phyloP scores from a whole-genome alignment of 2,113 vertebrate species.

The Raja brachyura region DNA sequence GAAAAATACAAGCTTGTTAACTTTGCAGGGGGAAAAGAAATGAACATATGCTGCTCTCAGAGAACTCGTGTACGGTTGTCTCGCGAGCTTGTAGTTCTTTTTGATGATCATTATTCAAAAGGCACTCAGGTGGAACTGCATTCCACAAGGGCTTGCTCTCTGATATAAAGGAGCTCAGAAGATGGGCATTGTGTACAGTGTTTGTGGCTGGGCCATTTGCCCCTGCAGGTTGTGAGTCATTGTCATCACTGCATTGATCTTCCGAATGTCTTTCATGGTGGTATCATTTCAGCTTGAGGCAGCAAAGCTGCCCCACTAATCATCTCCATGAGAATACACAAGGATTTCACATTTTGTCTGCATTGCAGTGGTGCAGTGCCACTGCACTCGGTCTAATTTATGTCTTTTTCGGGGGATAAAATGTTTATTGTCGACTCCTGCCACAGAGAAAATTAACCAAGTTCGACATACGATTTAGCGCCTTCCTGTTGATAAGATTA shows the following conservation, averaged over 20 bases:
- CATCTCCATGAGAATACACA: constrained; percentile 16
- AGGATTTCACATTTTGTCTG: constrained; percentile 29
- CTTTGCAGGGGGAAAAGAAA: constrained; percentile 21
- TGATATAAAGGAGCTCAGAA: constrained; percentile 17
- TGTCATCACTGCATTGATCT: constrained; percentile 30
- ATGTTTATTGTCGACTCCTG: not conserved
- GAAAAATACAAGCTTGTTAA: constrained; percentile 20
- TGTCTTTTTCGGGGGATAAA: not conserved
- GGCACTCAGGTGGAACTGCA: constrained; percentile 32
- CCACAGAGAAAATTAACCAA: not conserved
- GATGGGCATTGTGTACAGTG: constrained; percentile 23
- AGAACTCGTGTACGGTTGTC: constrained; percentile 16
- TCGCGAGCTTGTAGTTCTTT: constrained; percentile 2
- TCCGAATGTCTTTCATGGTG: not conserved
- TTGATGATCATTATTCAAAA: constrained; percentile 29
- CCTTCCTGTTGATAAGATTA: not conserved
- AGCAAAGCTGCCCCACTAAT: constrained; percentile 13
- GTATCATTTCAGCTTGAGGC: constrained; percentile 24
- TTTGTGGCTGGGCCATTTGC: not conserved
- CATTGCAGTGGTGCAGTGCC: constrained; percentile 27
- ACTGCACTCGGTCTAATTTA: not conserved
- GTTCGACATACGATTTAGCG: not conserved
- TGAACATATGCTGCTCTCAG: not conserved
- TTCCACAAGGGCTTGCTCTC: constrained; percentile 2
- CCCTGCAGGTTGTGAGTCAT: not conserved